Evolutionary conservation across 2,888 invertebrate species (phyloP).

Genomic region (Clanis bilineata): DNA sequence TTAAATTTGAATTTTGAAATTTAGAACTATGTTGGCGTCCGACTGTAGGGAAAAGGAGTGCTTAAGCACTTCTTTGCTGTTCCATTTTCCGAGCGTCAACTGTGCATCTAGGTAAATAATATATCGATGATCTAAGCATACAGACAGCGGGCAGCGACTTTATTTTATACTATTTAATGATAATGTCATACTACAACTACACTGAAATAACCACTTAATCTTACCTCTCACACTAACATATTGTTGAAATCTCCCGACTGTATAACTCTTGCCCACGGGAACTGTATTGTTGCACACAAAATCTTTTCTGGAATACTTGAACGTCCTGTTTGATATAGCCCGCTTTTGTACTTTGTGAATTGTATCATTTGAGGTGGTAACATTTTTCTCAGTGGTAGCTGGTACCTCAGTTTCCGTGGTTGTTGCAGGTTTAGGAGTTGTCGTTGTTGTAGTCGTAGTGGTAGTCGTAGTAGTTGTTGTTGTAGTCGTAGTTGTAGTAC

Average conservation of each 20-base stretch:
- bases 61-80: too few relatives aligned
- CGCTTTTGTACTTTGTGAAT: conserved; percentile 49
- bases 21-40: too few relatives aligned
- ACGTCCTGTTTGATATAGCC: conserved; percentile 42
- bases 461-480: conserved; percentile 66
- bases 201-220: conserved; percentile 24
- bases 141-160: too few relatives aligned
- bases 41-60: too few relatives aligned
- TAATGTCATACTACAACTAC: too few relatives aligned
- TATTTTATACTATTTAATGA: too few relatives aligned
- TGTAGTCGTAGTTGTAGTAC: conserved; percentile 68
- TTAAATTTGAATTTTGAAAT: too few relatives aligned
- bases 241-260: conserved; percentile 88
- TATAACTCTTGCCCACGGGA: conserved; percentile 84
- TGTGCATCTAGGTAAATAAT: too few relatives aligned
- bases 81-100: too few relatives aligned
- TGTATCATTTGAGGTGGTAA: conserved; percentile 21
- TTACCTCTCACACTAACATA: conserved; percentile 86
- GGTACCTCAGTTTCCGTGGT: conserved; percentile 21
- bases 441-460: conserved; percentile 52
- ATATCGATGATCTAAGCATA: too few relatives aligned
- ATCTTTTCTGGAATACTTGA: conserved; percentile 40
- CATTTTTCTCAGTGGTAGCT: conserved; percentile 27
- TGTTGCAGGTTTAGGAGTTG: conserved; percentile 32
- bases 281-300: conserved; percentile 78